Conservation (phyloP, 2,113 vertebrate genomes). For the Spermophilus dauricus region DNA sequence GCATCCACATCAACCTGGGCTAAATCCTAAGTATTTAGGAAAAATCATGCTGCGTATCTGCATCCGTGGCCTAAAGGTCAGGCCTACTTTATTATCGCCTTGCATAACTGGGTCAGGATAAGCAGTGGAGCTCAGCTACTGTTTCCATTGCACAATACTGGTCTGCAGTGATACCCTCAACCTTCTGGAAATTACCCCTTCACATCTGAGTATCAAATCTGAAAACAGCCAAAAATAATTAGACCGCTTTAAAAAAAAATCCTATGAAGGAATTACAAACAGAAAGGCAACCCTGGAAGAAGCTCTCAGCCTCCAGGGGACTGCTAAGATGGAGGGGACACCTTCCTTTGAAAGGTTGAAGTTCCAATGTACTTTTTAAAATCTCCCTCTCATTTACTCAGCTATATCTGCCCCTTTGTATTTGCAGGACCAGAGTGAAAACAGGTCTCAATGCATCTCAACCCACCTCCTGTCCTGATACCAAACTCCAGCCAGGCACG, state of each 20-base stretch:
- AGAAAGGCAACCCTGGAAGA: background rate
- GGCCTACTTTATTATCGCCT: background rate
- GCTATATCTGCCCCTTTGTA: background rate
- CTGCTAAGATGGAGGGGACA: background rate
- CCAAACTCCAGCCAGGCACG: background rate
- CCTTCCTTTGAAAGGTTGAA: background rate
- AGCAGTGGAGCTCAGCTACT: background rate
- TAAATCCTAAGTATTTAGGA: background rate
- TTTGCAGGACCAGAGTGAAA: background rate
- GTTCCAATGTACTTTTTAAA: background rate
- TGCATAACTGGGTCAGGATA: background rate
- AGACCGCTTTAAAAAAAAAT: background rate
- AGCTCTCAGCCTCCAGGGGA: background rate
- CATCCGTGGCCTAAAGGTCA: background rate
- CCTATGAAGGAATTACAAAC: background rate
- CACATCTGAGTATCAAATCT: background rate
- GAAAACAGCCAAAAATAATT: background rate
- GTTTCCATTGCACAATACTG: background rate
- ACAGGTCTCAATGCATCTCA: background rate
- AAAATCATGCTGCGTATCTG: background rate
- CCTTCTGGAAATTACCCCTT: background rate
- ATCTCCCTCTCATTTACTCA: background rate
- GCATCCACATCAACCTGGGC: background rate
- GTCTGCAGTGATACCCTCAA: background rate
- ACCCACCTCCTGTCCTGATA: background rate